These are phyloP conservation scores for Resseliella maxima DNA, from an alignment of 2,888 invertebrate genomes.

Conservation along the genomic window DNA sequence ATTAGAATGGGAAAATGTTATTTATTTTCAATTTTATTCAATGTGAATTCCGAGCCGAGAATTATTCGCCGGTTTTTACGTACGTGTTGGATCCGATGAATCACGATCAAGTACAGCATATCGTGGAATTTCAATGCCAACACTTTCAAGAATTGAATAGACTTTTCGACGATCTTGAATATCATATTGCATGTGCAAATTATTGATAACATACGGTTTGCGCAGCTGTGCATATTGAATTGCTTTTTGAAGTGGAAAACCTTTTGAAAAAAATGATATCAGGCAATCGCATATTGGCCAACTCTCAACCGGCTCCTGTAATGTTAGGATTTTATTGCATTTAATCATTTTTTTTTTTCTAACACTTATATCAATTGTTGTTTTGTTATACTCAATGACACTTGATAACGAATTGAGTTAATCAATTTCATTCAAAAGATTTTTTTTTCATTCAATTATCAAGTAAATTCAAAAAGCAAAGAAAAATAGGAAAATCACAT, in stretches of 20 bases:
- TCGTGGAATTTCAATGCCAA: conserved; percentile 97
- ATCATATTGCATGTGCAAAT: conserved; percentile 98
- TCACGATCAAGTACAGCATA: conserved; percentile 97
- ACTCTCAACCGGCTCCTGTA: conserved; percentile 91
- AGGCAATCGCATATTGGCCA: conserved; percentile 99
- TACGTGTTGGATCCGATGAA: conserved; percentile 89
- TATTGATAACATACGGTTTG: conserved; percentile 97
- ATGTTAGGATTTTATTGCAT: too few relatives aligned
- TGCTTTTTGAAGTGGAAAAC: conserved; percentile 98
- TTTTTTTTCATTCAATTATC: too few relatives aligned
- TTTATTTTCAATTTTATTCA: conserved; percentile 4
- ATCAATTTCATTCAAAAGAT: too few relatives aligned
- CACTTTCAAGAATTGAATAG: conserved; percentile 90
- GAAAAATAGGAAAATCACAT: too few relatives aligned
- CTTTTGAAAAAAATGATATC: conserved; percentile 97
- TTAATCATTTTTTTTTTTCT: too few relatives aligned
- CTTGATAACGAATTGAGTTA: too few relatives aligned
- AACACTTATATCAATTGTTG: too few relatives aligned
- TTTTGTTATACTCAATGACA: too few relatives aligned
- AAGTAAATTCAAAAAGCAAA: too few relatives aligned
- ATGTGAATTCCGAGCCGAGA: neutral
- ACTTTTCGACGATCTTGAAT: conserved; percentile 95
- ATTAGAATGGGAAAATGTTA: conserved; percentile 57
- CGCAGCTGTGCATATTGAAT: conserved; percentile 94
- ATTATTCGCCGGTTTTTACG: conserved; percentile 64